These are phyloP conservation scores for Steatornis caripensis DNA, from an alignment of 2,113 vertebrate species.

Conservation along the genomic window DNA sequence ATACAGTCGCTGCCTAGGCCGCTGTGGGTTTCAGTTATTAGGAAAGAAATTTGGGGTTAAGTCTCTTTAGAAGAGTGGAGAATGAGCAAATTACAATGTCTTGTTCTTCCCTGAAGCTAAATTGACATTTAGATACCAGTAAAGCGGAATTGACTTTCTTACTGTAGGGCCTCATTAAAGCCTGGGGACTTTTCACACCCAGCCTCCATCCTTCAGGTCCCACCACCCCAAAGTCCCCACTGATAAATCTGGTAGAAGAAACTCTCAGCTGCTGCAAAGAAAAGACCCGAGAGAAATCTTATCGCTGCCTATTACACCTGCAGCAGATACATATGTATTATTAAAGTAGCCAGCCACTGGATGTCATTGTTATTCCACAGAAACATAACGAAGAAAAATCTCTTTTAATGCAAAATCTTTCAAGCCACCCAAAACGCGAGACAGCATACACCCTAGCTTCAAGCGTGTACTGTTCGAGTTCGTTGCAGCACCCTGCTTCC, in stretches of 20 bases:
- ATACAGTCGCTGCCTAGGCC: not conserved
- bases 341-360: slow-evolving; percentile 54
- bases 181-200: not conserved
- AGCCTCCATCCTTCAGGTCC: not conserved
- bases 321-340: not conserved
- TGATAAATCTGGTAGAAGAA: not conserved
- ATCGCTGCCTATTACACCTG: not conserved
- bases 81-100: slow-evolving; percentile 8
- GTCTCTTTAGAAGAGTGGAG: not conserved
- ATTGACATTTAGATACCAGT: not conserved
- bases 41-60: not conserved
- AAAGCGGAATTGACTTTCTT: not conserved
- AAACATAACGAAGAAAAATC: not conserved
- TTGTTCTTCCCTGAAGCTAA: slow-evolving; percentile 10
- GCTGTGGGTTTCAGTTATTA: not conserved
- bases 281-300: not conserved
- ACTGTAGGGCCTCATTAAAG: not conserved
- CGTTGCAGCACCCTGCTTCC: not conserved
- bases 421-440: not conserved
- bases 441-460: not conserved
- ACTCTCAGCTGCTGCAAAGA: not conserved
- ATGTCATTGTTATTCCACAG: slow-evolving; percentile 63
- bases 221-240: not conserved
- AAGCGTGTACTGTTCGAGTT: not conserved
- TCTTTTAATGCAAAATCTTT: not conserved